Evolutionary conservation across 2,113 vertebrate genomes (phyloP), one percentile per base, ranked within the genome.

Genomic region (Tautogolabrus adspersus): DNA sequence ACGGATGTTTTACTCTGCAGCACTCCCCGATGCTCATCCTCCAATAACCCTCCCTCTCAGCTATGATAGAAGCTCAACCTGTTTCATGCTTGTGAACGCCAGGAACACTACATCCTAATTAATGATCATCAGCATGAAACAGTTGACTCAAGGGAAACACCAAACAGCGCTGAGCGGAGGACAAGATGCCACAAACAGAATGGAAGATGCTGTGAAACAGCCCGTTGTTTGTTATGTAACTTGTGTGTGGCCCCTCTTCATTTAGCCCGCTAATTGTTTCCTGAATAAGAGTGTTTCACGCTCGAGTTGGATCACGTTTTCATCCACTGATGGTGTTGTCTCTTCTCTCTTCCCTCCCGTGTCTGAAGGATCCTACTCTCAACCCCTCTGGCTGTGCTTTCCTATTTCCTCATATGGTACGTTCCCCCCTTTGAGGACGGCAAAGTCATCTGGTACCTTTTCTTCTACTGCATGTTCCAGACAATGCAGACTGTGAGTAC

Each of bases 381-480:
- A 1, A 98, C 97, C 0, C 97, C 97, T 0, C 91, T 98, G 3
- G 98, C 97, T 0, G 94, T 99, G 46, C 76, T 95, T 19, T 90
- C 95, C 75, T 99, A 99, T 86, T 95, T 97, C 86, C 95, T 99
- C 82, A 95, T 99, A 78, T 99, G 98, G 98, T 97, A 95, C 4
- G 97, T 99, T 79, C 98, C 98, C 0, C 94, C 96, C 75, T 93
- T 97, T 76, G 94, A 96, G 47, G 66, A 87, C 0, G 94, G 94
- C 49, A 96, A 96, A 87, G 81, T 96, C 80, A 66, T 97, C 85
- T 99, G 97, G 97, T 98, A 98, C 87, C 95, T 99, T 4, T 52
- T 98, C 84, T 99, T 98, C 95, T 99, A 99, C 92, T 99, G 98
- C 93, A 60, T 95, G 82, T 99, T 99, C 94, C 97, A 99, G 94